These are phyloP conservation scores for Potamilus streckersoni DNA, from an alignment of 1,140 invertebrate species.

Conservation along the genomic window DNA sequence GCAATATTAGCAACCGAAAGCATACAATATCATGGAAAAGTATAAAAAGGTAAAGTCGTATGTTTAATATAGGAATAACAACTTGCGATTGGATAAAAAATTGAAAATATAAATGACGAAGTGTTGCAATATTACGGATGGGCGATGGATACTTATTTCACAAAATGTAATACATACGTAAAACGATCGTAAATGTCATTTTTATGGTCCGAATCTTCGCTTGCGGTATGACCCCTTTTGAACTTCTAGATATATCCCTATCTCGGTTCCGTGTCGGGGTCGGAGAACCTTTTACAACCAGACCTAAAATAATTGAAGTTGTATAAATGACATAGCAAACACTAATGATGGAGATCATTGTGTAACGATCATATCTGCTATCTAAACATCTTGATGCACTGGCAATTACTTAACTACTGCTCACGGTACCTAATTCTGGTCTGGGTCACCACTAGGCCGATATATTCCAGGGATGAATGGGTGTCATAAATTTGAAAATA, in stretches of 20 bases:
- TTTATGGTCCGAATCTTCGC: constrained; percentile 98
- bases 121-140: constrained; percentile 62
- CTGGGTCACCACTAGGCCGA: too few relatives aligned
- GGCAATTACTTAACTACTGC: too few relatives aligned
- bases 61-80: not conserved
- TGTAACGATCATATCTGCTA: too few relatives aligned
- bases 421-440: too few relatives aligned
- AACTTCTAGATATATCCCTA: constrained; percentile 23
- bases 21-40: not conserved
- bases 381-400: too few relatives aligned
- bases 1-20: too few relatives aligned
- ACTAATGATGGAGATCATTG: too few relatives aligned
- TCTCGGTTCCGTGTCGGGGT: constrained; percentile 4
- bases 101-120: not conserved
- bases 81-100: not conserved
- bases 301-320: too few relatives aligned
- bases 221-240: constrained; percentile 86
- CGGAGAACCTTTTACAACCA: constrained; percentile 5
- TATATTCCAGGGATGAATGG: too few relatives aligned
- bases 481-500: too few relatives aligned
- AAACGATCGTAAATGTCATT: constrained; percentile 96
- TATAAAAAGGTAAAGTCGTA: not conserved
- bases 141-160: not conserved
- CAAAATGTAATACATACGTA: constrained; percentile 75
- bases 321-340: too few relatives aligned